phyloP scores from a whole-genome alignment of 1,140 invertebrate species.

The Achatina immaculata region DNA sequence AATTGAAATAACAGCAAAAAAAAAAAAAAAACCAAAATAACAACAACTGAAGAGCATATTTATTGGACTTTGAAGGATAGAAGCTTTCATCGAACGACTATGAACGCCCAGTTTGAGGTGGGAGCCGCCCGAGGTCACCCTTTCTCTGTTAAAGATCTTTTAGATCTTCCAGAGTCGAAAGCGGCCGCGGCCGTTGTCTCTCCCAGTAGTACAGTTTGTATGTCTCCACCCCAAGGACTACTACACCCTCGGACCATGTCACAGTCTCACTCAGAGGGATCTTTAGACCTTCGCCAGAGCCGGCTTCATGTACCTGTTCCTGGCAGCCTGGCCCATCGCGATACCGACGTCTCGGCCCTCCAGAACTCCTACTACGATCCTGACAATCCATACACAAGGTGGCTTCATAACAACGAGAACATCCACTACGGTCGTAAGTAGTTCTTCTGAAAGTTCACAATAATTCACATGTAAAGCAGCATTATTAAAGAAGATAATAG shows the following conservation, averaged over 20 bases:
- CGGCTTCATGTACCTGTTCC: conserved; percentile 27
- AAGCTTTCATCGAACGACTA: no score
- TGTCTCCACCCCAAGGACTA: conserved; percentile 43
- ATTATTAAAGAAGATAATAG: background rate
- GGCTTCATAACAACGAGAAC: conserved; percentile 63
- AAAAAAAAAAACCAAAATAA: no score
- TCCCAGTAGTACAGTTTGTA: conserved; percentile 42
- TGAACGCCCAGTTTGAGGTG: conserved; percentile 48
- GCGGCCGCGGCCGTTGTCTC: conserved; percentile 40
- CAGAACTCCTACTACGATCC: conserved; percentile 53
- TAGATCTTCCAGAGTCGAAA: conserved; percentile 60
- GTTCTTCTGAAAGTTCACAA: background rate
- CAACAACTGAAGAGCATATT: no score
- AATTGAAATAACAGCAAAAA: no score
- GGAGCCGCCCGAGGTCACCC: conserved; percentile 56
- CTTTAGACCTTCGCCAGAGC: conserved; percentile 24
- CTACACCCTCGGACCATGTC: conserved; percentile 48
- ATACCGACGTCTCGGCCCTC: conserved; percentile 23
- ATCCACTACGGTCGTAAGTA: conserved; percentile 45
- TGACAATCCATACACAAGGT: conserved; percentile 65
- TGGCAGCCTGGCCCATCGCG: conserved; percentile 10
- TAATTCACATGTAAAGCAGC: background rate
- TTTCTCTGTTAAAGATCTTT: conserved; percentile 66
- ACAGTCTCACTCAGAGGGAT: conserved; percentile 41
- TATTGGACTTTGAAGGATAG: no score